phyloP scores from a whole-genome alignment of 2,888 invertebrate genomes.

The Ptychoptera albimana region DNA sequence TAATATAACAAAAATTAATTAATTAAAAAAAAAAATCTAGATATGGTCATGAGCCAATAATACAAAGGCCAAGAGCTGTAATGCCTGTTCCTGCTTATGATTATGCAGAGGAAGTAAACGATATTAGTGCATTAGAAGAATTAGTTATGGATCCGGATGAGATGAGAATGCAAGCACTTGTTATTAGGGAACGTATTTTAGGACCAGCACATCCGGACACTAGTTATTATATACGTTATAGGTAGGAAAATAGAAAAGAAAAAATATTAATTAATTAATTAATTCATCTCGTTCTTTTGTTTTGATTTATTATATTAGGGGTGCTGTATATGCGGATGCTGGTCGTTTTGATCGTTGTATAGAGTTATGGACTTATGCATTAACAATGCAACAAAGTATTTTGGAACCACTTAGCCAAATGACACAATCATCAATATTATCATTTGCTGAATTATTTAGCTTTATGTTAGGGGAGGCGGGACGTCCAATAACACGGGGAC shows the following conservation, averaged over 20 bases:
- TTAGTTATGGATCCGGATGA: conserved; percentile 86
- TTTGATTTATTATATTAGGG: conserved; percentile 34
- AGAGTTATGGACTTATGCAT: conserved; percentile 89
- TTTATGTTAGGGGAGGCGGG: conserved; percentile 86
- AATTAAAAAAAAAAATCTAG: conserved; percentile 25
- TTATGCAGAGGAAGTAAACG: conserved; percentile 66
- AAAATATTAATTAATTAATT: neutral
- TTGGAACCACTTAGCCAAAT: conserved; percentile 84
- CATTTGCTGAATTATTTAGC: conserved; percentile 87
- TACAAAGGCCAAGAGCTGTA: conserved; percentile 56
- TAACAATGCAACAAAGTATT: conserved; percentile 90
- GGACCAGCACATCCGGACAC: conserved; percentile 93
- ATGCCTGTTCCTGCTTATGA: conserved; percentile 77
- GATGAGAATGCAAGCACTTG: conserved; percentile 88
- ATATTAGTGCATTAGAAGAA: conserved; percentile 64
- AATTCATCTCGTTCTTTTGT: conserved; percentile 6
- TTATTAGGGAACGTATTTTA: conserved; percentile 82
- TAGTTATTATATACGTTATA: conserved; percentile 85
- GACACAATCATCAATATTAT: conserved; percentile 86
- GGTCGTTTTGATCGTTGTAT: conserved; percentile 87
- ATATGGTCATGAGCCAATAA: conserved; percentile 42
- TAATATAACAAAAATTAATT: neutral
- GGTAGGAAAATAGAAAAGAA: conserved; percentile 14
- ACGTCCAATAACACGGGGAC: conserved; percentile 47
- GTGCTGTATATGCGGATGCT: conserved; percentile 87